phyloP scores from a whole-genome alignment of 2,888 invertebrate genomes.

The Rhingia rostrata region DNA sequence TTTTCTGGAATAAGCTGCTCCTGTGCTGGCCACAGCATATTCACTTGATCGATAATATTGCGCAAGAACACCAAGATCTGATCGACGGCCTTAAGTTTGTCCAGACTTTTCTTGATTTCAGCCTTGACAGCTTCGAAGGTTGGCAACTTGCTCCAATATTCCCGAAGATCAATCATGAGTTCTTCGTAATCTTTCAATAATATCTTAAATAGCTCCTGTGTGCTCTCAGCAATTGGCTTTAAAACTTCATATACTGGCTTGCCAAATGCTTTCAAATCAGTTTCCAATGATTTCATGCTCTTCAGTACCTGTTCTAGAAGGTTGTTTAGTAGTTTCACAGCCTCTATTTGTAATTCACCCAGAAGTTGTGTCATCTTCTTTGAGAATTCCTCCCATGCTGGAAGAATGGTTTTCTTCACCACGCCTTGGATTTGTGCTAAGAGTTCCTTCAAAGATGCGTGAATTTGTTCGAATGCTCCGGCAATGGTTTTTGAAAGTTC shows the following conservation, averaged over 20 bases:
- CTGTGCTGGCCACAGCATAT: conserved; percentile 85
- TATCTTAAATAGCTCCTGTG: conserved; percentile 82
- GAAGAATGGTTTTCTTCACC: conserved; percentile 82
- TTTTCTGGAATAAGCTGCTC: conserved; percentile 81
- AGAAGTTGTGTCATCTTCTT: conserved; percentile 76
- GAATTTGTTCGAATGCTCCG: conserved; percentile 83
- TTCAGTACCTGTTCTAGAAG: conserved; percentile 75
- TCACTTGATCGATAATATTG: conserved; percentile 85
- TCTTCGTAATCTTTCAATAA: conserved; percentile 78
- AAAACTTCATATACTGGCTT: conserved; percentile 81
- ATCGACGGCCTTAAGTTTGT: conserved; percentile 85
- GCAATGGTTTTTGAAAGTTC: conserved; percentile 82
- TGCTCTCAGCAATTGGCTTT: conserved; percentile 80
- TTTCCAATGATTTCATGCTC: conserved; percentile 79
- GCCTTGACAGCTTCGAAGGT: conserved; percentile 77
- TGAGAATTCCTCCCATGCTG: conserved; percentile 80
- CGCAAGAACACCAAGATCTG: conserved; percentile 84
- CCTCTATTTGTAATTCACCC: conserved; percentile 77
- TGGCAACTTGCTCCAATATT: conserved; percentile 85
- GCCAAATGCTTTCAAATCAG: conserved; percentile 80
- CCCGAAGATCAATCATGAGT: conserved; percentile 78
- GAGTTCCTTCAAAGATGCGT: conserved; percentile 80
- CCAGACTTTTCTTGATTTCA: conserved; percentile 76
- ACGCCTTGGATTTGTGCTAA: conserved; percentile 81
- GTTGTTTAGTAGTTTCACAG: conserved; percentile 75